Base-by-base conservation (phyloP, 2,888 invertebrate genomes). In the Ceraclea dissimilis region DNA sequence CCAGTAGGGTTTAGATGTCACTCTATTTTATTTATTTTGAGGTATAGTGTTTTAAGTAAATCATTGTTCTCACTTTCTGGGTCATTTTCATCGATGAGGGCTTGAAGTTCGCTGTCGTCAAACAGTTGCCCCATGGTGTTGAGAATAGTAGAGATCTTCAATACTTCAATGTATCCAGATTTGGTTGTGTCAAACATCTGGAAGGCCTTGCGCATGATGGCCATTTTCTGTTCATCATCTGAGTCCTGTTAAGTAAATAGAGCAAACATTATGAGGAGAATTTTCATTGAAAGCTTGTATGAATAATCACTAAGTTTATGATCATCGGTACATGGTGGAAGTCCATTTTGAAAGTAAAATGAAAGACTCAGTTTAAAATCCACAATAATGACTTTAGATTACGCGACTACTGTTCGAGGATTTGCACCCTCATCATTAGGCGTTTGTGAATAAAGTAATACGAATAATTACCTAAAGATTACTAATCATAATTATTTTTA, bases 161-260 rank as follows among this genome's bases (percentile, higher is more conserved):
- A 76, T 39, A 91, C 91, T 65, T 94, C 93, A 64, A 95, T 95
- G 74, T 88, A 90, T 49, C 95, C 95, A 60, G 86, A 85, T 76
- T 93, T 94, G 65, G 88, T 87, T 63, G 93, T 92, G 75, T 95
- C 95, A 69, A 94, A 95, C 94, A 95, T 95, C 75, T 93, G 92
- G 81, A 95, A 95, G 66, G 93, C 93, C 74, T 92, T 93, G 70
- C 92, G 89, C 81, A 95, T 89, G 75, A 94, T 91, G 78, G 85
- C 87, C 81, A 85, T 82, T 74, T 88, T 89, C 71, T 88, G 88
- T 65, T 86, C 86, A 68, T 88, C 88, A 68, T 87, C 88, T 58
- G 73, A 68, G 63, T 77, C 77, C 78, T 78, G n/a, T n/a, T n/a
- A n/a, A n/a, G n/a, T n/a, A 52, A 43, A 44, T 16, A 43, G 13